Percentiles rank a stretch among this genome's conserved stretches.
Conservation (phyloP, 2,888 invertebrate species). For the Therioaphis trifolii region DNA sequence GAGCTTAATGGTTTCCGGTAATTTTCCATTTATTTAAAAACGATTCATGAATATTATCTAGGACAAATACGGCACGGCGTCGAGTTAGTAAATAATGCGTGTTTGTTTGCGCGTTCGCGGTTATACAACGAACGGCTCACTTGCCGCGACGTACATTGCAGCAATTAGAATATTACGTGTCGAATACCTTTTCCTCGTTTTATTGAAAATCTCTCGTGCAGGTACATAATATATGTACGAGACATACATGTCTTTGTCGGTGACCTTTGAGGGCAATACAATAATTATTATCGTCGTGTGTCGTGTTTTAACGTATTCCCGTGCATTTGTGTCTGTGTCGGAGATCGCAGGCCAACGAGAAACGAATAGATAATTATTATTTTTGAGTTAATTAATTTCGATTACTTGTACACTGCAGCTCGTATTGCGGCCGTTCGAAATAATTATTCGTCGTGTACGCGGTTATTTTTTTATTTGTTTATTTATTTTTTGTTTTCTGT, state of each 20-base stretch:
- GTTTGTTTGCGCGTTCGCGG: not conserved
- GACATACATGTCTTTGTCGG: not conserved
- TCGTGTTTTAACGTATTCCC: too few relatives aligned
- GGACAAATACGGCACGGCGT: not conserved
- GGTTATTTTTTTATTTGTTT: too few relatives aligned
- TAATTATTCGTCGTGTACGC: not conserved
- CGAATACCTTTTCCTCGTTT: too few relatives aligned
- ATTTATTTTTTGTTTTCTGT: not conserved
- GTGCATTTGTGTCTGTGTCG: too few relatives aligned
- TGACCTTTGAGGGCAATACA: not conserved
- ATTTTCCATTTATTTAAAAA: not conserved
- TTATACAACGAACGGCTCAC: not conserved
- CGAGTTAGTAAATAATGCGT: not conserved
- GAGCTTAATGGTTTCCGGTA: constrained; percentile 12
- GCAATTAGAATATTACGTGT: not conserved
- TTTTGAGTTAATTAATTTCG: not conserved
- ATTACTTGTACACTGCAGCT: not conserved
- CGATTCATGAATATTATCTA: constrained; percentile 25
- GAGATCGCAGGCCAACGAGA: not conserved
- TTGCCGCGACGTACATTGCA: not conserved
- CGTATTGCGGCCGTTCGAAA: not conserved
- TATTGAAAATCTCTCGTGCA: not conserved
- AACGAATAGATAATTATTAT: not conserved
- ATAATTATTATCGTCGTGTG: too few relatives aligned
- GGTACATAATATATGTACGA: not conserved